A percentile compares a stretch with the other conserved stretches of the same genome.
Evolutionary conservation across 2,113 vertebrate species (phyloP).

Genomic region (Electrona antarctica): DNA sequence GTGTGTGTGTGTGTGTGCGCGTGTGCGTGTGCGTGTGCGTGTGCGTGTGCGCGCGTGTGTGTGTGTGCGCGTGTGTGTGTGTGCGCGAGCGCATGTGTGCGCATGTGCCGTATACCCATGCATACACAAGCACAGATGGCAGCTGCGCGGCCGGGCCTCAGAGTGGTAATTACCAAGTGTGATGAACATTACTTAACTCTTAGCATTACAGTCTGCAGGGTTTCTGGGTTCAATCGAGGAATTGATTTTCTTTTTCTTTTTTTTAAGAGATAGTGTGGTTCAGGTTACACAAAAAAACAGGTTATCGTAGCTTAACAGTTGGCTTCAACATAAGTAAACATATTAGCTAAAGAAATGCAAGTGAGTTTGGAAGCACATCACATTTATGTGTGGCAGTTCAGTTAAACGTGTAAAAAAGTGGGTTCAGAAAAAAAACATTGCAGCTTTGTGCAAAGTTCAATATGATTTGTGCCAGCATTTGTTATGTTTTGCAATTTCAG

Average conservation of each 20-base stretch:
- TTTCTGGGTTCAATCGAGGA: conserved; percentile 59
- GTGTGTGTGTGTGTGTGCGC: conserved; percentile 27
- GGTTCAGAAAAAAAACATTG: no score
- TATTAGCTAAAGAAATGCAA: no score
- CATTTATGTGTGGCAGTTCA: neutral
- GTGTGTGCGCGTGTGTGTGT: conserved; percentile 50
- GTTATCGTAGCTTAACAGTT: neutral
- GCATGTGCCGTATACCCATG: no score
- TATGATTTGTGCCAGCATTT: no score
- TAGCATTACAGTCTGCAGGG: conserved; percentile 66
- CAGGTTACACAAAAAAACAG: conserved; percentile 8
- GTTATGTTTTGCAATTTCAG: neutral
- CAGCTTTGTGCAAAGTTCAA: no score
- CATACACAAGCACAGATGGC: conserved; percentile 72
- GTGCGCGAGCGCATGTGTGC: conserved; percentile 27
- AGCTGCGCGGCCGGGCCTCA: conserved; percentile 74
- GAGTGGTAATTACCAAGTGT: conserved; percentile 78
- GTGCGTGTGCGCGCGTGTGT: conserved; percentile 44
- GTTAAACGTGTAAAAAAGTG: no score
- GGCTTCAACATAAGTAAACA: neutral
- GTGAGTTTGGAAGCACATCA: neutral
- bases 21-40: conserved; percentile 26
- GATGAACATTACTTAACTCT: conserved; percentile 79
- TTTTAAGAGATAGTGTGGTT: conserved; percentile 47
- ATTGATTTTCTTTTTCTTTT: conserved; percentile 33